Base-by-base conservation (phyloP, 2,888 invertebrate genomes). In the Marasmarcha lunaedactyla region DNA sequence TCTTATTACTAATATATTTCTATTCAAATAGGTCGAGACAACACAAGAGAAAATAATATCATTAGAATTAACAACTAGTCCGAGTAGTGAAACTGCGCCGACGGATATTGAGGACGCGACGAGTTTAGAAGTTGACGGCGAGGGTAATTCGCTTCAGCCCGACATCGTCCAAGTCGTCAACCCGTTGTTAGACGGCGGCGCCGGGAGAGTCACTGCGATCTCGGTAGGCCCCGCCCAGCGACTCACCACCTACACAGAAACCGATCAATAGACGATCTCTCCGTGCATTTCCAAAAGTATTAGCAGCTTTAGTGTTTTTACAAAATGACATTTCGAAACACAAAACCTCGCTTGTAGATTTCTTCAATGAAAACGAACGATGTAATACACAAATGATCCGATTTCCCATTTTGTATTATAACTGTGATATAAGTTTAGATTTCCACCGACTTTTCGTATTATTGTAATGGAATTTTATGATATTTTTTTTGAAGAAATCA, bases 21-120 rank as follows among this genome's bases (percentile, higher is more conserved):
- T 20, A 20, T 20, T 10, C 30, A 30, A 46, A 41, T 71, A 92
- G 94, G 94, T 94, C 71, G 94, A 95, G 87, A 94, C 94, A 46
- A 90, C 94, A 47, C 91, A 92, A 77, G 94, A 94, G 79, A 94
- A 94, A 84, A 94, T 95, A 55, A 93, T 95, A 76, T 94, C 94
- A 42, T 78, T 95, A 73, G 94, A 95, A 77, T 77, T 95, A 64
- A 91, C 90, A 46, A 88, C 86, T 65, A 83, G 87, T 74, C 81
- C 88, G 51, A 65, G 86, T 54, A 87, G 87, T 43, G 87, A 87
- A 54, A 86, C 86, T 14, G 85, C 87, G 42, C 76, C 85, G 30
- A 52, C 76, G 42, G 58, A 77, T 47, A 48, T 84, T 45, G 69
- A 71, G 46, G 65, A 71, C 54, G 52, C 43, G 15, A 52, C 73